Percentiles rank a stretch among this genome's conserved stretches.
Conservation (phyloP, 2,113 vertebrate species). For the Danionella cerebrum region DNA sequence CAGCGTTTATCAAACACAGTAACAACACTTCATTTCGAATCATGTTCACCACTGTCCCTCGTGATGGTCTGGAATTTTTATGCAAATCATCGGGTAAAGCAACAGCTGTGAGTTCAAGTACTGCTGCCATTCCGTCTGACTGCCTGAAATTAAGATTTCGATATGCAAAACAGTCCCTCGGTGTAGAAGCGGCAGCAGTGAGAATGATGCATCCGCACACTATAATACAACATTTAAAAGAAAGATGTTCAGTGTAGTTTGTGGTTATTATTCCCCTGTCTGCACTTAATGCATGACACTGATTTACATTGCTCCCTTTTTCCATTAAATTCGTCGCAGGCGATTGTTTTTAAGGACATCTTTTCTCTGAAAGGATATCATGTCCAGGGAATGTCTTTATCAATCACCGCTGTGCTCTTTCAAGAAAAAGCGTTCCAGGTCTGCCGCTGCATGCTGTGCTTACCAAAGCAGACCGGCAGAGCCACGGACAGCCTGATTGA, state of each 20-base stretch:
- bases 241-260: too few species aligned
- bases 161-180: too few species aligned
- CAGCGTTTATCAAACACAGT: not conserved
- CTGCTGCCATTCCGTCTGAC: not conserved
- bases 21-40: not conserved
- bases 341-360: not conserved
- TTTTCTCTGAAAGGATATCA: not conserved
- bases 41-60: not conserved
- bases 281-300: too few species aligned
- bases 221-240: too few species aligned
- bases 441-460: not conserved
- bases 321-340: not conserved
- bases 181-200: not conserved
- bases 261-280: too few species aligned
- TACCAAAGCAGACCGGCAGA: not conserved
- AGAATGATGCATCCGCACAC: too few species aligned
- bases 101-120: not conserved
- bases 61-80: not conserved
- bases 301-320: not conserved
- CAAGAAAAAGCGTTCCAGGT: not conserved
- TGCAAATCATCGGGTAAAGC: not conserved
- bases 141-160: too few species aligned
- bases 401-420: constrained; percentile 2
- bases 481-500: constrained; percentile 17
- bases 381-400: constrained; percentile 2